Evolutionary conservation across 2,113 vertebrate genomes (phyloP).

Genomic region (Pterocles orientalis): DNA sequence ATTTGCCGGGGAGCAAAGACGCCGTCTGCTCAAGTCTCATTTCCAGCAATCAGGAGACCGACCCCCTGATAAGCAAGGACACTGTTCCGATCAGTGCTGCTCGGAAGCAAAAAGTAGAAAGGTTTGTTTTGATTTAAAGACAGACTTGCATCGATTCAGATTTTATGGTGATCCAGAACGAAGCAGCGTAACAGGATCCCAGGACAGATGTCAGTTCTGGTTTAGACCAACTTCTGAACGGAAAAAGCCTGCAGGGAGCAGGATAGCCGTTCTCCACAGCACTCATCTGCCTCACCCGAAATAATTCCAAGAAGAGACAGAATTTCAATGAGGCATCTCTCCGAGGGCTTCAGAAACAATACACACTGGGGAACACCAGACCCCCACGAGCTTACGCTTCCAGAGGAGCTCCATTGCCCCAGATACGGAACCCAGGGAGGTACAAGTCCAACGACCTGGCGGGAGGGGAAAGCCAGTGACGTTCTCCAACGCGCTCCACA

Average conservation of each 20-base stretch:
- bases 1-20: neutral
- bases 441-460: neutral
- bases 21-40: neutral
- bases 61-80: neutral
- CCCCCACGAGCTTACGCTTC: neutral
- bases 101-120: neutral
- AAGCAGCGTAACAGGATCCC: neutral
- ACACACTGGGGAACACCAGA: neutral
- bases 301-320: neutral
- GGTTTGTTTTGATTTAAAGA: neutral
- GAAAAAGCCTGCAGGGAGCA: neutral
- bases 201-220: neutral
- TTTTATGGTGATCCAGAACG: neutral
- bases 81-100: neutral
- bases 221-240: neutral
- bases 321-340: constrained; percentile 10
- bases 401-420: neutral
- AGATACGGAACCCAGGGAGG: neutral
- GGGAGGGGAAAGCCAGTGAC: neutral
- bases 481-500: accelerated
- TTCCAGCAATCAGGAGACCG: neutral
- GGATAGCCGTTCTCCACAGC: neutral
- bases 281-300: neutral
- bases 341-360: neutral
- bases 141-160: neutral